Evolutionary conservation across 1,140 invertebrate species (phyloP).

Genomic region (Penaeus japonicus): DNA sequence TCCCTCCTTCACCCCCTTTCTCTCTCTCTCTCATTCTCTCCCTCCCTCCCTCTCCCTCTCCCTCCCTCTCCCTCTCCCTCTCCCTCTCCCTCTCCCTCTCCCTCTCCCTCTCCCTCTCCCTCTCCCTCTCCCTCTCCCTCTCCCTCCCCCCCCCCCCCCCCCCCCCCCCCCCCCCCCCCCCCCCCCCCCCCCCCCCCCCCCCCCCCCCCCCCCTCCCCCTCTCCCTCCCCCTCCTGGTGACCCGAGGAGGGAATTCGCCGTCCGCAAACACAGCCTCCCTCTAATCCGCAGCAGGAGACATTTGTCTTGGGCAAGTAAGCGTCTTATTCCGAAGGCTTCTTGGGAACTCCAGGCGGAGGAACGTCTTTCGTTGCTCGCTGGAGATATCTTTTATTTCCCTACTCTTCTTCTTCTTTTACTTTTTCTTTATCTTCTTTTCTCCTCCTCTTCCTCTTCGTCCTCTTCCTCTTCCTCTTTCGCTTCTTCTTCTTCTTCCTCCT

Average conservation of each 20-base stretch:
- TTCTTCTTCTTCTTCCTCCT: too few relatives aligned
- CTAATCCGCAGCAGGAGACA: not conserved
- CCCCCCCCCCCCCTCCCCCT: not conserved
- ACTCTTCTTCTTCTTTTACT: too few relatives aligned
- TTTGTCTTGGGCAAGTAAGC: not conserved
- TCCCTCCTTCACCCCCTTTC: not conserved
- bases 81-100: not conserved
- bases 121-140: not conserved
- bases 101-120: not conserved
- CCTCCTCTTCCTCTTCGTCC: too few relatives aligned
- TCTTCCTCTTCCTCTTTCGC: too few relatives aligned
- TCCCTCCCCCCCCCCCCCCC: not conserved
- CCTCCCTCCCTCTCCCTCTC: not conserved
- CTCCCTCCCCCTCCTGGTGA: not conserved
- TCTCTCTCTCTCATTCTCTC: not conserved
- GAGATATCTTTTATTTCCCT: too few relatives aligned
- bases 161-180: not conserved
- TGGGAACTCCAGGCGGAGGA: too few relatives aligned
- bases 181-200: not conserved
- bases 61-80: not conserved
- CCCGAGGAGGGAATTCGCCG: slow-evolving; percentile 4
- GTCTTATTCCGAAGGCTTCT: too few relatives aligned
- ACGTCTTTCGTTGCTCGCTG: too few relatives aligned
- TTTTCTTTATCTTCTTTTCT: too few relatives aligned
- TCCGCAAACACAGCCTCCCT: slow-evolving; percentile 22